Percentiles rank a stretch among this genome's conserved stretches.
phyloP scores from a whole-genome alignment of 2,888 invertebrate species.

The Leptarthrus brevirostris region DNA sequence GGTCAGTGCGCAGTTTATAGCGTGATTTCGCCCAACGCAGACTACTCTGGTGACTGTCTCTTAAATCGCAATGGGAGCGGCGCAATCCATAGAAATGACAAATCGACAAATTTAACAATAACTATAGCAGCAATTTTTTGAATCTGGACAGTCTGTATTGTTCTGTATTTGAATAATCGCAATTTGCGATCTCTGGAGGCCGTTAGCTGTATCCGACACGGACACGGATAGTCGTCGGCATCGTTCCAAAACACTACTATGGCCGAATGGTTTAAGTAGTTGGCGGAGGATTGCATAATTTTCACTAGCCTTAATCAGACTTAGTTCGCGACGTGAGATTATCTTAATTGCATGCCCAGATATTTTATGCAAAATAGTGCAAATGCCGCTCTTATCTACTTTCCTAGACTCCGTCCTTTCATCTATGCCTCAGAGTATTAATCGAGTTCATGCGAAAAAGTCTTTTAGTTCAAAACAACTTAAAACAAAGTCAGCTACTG shows the following conservation, averaged over 20 bases:
- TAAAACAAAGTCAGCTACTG: background rate
- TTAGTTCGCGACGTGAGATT: constrained; percentile 29
- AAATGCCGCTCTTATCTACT: constrained; percentile 35
- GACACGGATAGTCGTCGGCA: too few relatives aligned
- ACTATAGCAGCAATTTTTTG: constrained; percentile 11
- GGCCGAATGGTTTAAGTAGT: background rate
- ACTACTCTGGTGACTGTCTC: too few relatives aligned
- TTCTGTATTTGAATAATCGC: background rate
- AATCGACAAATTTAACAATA: constrained; percentile 34
- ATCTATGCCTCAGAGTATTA: background rate
- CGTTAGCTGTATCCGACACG: background rate
- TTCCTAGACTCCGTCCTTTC: background rate
- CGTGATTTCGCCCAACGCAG: too few relatives aligned
- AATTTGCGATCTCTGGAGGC: background rate
- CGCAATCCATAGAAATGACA: constrained; percentile 35
- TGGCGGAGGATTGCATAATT: constrained; percentile 16
- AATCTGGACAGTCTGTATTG: constrained; percentile 8
- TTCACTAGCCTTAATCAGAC: background rate
- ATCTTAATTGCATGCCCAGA: constrained; percentile 50
- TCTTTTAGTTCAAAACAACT: background rate
- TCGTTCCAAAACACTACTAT: too few relatives aligned
- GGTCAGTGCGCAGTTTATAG: constrained; percentile 4
- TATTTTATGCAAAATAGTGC: constrained; percentile 46
- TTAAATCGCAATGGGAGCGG: constrained; percentile 27
- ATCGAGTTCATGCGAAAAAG: constrained; percentile 14